Evolutionary conservation across 35 echinoderm and acorn worm species (phyloP).

Genomic region (Strongylocentrotus purpuratus): DNA sequence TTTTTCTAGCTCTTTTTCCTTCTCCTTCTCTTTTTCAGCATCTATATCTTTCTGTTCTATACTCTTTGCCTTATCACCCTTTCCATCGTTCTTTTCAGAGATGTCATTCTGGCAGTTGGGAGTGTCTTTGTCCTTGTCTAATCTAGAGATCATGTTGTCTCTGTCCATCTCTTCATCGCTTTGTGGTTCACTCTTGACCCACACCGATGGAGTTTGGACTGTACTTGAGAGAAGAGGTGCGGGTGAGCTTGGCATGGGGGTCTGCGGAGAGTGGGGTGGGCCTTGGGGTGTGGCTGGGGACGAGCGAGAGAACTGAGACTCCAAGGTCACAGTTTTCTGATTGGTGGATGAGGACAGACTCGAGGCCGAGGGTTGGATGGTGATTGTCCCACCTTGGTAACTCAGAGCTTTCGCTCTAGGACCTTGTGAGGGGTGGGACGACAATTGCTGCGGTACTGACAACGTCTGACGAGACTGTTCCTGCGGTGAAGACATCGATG

Average conservation of each 20-base stretch:
- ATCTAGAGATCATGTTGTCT: background rate
- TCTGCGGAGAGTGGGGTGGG: background rate
- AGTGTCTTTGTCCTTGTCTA: background rate
- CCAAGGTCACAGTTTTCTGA: slow-evolving; percentile 34
- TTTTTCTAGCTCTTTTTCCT: background rate
- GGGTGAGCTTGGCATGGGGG: background rate
- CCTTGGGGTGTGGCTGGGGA: background rate
- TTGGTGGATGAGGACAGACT: background rate
- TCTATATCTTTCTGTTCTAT: background rate
- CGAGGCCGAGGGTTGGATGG: slow-evolving; percentile 59
- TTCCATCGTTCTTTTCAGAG: background rate
- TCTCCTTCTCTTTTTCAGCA: background rate
- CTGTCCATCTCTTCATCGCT: slow-evolving; percentile 2
- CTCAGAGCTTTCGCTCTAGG: slow-evolving; percentile 51
- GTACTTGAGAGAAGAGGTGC: slow-evolving; percentile 19
- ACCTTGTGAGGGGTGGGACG: background rate
- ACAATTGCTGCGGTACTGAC: slow-evolving; percentile 14
- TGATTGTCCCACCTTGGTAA: slow-evolving; percentile 90
- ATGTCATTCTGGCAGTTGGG: background rate
- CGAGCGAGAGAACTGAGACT: background rate
- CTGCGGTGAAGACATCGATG: slow-evolving; percentile 23
- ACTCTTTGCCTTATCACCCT: background rate
- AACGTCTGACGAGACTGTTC: slow-evolving; percentile 37
- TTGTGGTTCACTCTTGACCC: slow-evolving; percentile 23
- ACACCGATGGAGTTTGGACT: background rate